Conservation (phyloP, 2,113 vertebrate species). For the Mesoclemmys tuberculata region DNA sequence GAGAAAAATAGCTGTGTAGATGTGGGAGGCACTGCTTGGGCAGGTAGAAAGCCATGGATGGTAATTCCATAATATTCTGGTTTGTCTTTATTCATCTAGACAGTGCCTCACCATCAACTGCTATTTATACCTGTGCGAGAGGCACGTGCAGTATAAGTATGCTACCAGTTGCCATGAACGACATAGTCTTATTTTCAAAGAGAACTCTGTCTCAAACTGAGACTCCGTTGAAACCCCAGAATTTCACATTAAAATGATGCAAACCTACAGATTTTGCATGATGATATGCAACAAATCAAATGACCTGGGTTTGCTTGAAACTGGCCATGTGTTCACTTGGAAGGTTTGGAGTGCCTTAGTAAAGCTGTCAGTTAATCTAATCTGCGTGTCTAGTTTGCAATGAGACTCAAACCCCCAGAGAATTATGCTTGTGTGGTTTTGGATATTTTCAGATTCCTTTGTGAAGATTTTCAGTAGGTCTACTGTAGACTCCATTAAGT, state of each 20-base stretch:
- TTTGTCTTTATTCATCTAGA: neutral
- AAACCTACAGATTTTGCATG: neutral
- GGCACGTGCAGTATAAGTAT: neutral
- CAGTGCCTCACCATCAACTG: neutral
- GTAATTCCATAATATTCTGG: neutral
- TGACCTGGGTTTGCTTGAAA: neutral
- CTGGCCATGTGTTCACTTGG: neutral
- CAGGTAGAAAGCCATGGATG: neutral
- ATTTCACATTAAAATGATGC: neutral
- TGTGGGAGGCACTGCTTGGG: neutral
- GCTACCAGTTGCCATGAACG: neutral
- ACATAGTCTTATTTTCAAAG: neutral
- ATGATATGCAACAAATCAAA: neutral
- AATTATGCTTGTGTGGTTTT: accelerated
- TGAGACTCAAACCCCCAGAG: neutral
- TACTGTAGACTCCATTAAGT: accelerated
- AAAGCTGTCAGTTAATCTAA: neutral
- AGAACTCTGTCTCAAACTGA: neutral
- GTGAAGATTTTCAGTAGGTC: neutral
- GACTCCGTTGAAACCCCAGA: neutral
- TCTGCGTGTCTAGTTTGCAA: neutral
- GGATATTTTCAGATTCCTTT: neutral
- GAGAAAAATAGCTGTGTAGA: neutral
- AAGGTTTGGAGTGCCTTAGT: neutral
- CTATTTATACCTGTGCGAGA: neutral